Evolutionary conservation across 2,797 vertebrate species (phyloP), one percentile per base, ranked within the genome.

Genomic region (Petrocephalus schoutedeni): DNA sequence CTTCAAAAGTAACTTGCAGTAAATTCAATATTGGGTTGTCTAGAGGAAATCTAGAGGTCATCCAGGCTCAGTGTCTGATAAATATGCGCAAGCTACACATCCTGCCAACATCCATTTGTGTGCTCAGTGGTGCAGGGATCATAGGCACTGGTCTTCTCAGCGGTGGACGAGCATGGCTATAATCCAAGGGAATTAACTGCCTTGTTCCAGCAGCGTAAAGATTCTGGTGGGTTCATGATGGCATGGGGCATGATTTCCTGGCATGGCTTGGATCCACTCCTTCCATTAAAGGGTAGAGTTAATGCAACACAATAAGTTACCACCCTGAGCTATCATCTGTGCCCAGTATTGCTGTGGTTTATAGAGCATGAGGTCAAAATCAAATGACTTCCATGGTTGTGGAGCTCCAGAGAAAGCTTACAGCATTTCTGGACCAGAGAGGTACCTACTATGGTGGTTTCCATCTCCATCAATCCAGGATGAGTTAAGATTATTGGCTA

Each of bases 141-240:
- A 80, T 19, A 49, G 74, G 41, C 19, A 80, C 36, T 21, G 74
- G 74, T 80, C 41, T n/a, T 80, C 74, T 80, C 74, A 80, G 74
- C 41, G 41, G 74, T 80, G 74, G 74, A 80, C 74, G 74, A 49
- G 74, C 82, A 54, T 84, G 82, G 82, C 49, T 10, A 23, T 21
- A 28, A 53, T 84, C 82, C 82, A 84, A 54, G n/a, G 82, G 82
- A 84, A 84, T 84, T 84, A 84, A 84, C 49, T 84, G 82, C 49
- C 82, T 84, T 54, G 45, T 84, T 54, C 82, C 49, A 53, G 51
- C 82, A 84, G 82, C 51, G 49, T 32, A 84, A 84, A 53, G 51
- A 45, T 80, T 45, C 74, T 80, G 74, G 74, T 80, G 82, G n/a
- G 82, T 54, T 84, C 82, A 84, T 28, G 51, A 84, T 28, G 51